Conservation (phyloP, 2,113 vertebrate genomes). For the Cricetomys ansorgei region DNA sequence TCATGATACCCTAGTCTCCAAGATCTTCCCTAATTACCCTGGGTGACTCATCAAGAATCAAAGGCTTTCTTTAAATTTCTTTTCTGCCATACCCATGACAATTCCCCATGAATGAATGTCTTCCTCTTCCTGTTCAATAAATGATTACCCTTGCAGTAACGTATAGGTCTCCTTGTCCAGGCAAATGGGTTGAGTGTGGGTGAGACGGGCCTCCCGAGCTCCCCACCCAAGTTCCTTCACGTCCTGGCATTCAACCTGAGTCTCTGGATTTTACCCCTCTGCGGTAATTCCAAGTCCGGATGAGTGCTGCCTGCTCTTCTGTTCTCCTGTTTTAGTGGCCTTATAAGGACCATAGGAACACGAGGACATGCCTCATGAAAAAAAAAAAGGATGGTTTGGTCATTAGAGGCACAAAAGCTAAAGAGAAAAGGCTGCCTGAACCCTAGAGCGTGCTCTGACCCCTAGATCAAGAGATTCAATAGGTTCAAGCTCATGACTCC, state of each 20-base stretch:
- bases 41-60: not conserved
- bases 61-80: not conserved
- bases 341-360: too few relatives aligned
- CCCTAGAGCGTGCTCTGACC: not conserved
- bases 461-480: not conserved
- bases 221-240: not conserved
- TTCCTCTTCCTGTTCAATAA: conserved; percentile 53
- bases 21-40: not conserved
- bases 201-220: not conserved
- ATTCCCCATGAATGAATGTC: not conserved
- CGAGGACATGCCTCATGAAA: rapidly evolving
- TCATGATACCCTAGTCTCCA: not conserved
- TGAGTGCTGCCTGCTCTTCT: not conserved
- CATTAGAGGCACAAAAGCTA: not conserved
- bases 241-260: not conserved
- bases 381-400: not conserved
- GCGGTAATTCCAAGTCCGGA: rapidly evolving
- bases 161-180: not conserved
- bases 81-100: not conserved
- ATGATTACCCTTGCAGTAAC: not conserved
- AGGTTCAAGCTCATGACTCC: not conserved
- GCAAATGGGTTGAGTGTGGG: not conserved
- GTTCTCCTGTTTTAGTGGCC: not conserved
- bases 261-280: too few relatives aligned
- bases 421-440: not conserved